Percentiles rank a stretch among this genome's conserved stretches.
Conservation (phyloP, 2,797 vertebrate genomes). For the Gymnoscopelus microlampas region DNA sequence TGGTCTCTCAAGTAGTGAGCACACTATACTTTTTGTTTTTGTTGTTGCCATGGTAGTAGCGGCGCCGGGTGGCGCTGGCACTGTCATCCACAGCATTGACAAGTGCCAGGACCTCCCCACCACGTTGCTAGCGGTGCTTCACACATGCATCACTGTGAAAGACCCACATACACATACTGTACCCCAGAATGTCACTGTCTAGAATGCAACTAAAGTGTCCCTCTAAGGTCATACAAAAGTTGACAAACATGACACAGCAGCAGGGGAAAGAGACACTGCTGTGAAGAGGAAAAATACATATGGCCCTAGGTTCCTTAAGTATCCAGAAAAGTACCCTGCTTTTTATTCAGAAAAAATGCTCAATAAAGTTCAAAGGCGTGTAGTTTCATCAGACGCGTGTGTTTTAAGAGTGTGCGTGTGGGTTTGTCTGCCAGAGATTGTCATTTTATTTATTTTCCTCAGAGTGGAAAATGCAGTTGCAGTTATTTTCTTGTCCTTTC, state of each 20-base stretch:
- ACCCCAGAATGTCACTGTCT: constrained; percentile 34
- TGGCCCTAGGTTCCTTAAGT: constrained; percentile 85
- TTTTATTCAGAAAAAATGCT: constrained; percentile 75
- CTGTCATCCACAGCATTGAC: too few relatives aligned
- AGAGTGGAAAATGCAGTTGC: constrained; percentile 37
- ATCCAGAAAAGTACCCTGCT: constrained; percentile 84
- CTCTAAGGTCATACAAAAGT: constrained; percentile 71
- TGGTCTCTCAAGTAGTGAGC: constrained; percentile 4
- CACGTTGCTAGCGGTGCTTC: constrained; percentile 41
- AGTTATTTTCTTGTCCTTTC: constrained; percentile 34
- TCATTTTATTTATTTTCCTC: constrained; percentile 30
- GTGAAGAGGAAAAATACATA: constrained; percentile 69
- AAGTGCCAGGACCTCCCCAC: not conserved
- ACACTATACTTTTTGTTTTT: not conserved
- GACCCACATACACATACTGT: constrained; percentile 48
- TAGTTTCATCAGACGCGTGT: constrained; percentile 58
- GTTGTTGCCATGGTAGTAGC: constrained; percentile 13
- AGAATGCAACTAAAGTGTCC: constrained; percentile 46
- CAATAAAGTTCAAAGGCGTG: constrained; percentile 76
- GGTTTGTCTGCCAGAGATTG: constrained; percentile 37
- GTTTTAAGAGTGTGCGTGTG: constrained; percentile 10
- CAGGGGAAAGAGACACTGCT: constrained; percentile 34
- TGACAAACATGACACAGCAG: constrained; percentile 62
- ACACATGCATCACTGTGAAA: constrained; percentile 54
- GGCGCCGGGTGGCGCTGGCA: not conserved